Evolutionary conservation across 2,113 vertebrate genomes (phyloP), one percentile per base, ranked within the genome.

Genomic region (Nesogale talazaci): DNA sequence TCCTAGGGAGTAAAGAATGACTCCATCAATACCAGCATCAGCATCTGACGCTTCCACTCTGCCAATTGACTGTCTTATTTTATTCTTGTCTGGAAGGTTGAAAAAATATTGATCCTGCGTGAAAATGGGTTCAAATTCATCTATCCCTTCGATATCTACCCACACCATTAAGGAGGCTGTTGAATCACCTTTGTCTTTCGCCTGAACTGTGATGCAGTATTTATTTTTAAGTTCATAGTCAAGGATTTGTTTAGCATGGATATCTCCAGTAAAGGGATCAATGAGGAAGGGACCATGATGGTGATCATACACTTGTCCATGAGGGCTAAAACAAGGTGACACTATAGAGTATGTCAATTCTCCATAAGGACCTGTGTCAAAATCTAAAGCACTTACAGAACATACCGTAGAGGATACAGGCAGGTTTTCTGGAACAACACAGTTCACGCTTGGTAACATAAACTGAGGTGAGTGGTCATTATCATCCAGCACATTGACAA

Each of bases 121-220:
- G 94, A 99, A 99, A 46, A 99, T 59, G 0, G 99, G 99, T 86
- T 98, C 98, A 97, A 99, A 99, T 96, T 99, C 99, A 97, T 99
- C 99, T 90, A 95, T 95, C 19, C 99, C 99, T 83, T 98, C 98
- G 59, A 99, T 97, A 88, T 98, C 94, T 31, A 99, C 97, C 93
- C 98, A 98, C 81, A 99, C 98, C 89, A 92, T 97, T 57, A 98
- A 31, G 0, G 98, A 99, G 20, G 99, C 98, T 27, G 98, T 96
- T 56, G 96, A 98, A 36, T 98, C 98, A 2, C 98, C 99, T 97
- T 98, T 99, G 97, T 99, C 99, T 97, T 98, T 98, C 83, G 98
- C 99, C 96, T 99, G 98, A 72, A 99, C 98, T 15, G 98, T 85
- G 78, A 99, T 97, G 93, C 99, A 99, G 94, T 99, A 99, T 46